Evolutionary conservation across 92 coral and sea anemone genomes (phyloP), one percentile per base, ranked within the genome.

Genomic region (Nematostella vectensis): DNA sequence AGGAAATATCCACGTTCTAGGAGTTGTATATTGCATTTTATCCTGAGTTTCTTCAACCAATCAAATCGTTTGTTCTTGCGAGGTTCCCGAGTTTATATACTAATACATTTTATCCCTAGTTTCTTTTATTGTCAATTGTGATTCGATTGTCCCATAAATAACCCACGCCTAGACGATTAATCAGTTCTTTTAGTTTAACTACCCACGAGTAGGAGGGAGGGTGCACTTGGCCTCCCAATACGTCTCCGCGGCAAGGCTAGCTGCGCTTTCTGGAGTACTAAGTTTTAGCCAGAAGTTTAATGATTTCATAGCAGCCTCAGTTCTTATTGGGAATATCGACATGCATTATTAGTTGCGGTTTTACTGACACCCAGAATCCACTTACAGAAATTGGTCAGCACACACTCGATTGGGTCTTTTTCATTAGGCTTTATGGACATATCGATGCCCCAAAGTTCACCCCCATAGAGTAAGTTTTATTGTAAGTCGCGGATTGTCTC

Each of bases 401-500:
- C 40, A 33, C 40, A 6, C 40, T 33, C 40, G 40, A 33, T 33
- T 6, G 40, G 40, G 40, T 33, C 40, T 6, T 33, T 33, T 33
- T 33, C 40, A 15, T 6, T 33, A 6, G 40, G 40, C 40, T 33
- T 33, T 33, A 33, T 33, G 40, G 40, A 33, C 40, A 33, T 33
- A 33, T 45, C 11, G 4, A 45, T 45, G 4, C 51, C 51, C 51
- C 51, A 45, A 4, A 45, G 4, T 45, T 45, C 51, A 22, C 51
- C 23, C 18, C 51, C 51, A 17, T 45, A 45, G 23, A 45, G 51
- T 6, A 45, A 19, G 21, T 4, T 45, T 45, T 10, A 45, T 19
- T 45, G 51, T 45, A 4, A 45, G 23, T 45, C 23, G 9, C 4
- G 23, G 12, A 8, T 45, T 17, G 12, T 45, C 51, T 19, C 51